Conservation (phyloP, 2,797 vertebrate genomes). For the Glyptemys insculpta region DNA sequence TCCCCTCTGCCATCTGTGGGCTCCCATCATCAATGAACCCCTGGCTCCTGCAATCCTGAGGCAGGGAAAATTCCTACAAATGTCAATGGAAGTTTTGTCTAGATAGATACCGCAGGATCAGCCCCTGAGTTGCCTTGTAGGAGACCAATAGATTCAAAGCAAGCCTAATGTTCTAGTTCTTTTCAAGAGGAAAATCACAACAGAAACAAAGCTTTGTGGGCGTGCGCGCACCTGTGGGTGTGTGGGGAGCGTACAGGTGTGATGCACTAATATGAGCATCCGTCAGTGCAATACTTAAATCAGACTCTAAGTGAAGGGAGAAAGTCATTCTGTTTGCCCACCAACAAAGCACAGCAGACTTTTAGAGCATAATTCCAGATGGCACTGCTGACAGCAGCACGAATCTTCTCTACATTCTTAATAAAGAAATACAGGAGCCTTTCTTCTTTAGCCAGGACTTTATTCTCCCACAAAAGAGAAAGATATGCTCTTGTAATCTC, state of each 20-base stretch:
- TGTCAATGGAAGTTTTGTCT: background rate
- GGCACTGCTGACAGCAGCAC: background rate
- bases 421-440: background rate
- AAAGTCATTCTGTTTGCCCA: background rate
- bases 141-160: background rate
- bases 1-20: background rate
- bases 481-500: background rate
- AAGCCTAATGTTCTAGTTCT: background rate
- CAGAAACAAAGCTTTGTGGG: background rate
- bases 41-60: background rate
- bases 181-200: background rate
- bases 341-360: background rate
- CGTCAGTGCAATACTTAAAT: background rate
- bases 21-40: background rate
- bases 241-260: background rate
- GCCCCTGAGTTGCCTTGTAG: background rate
- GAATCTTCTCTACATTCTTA: background rate
- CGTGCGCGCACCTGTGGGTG: accelerated
- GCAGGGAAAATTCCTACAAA: background rate
- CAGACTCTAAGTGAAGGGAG: background rate
- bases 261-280: background rate
- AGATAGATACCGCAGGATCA: background rate
- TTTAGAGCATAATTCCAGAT: background rate
- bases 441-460: background rate
- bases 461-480: background rate